Base-by-base conservation (phyloP, 2,113 vertebrate species). In the Nycticorax nycticorax region DNA sequence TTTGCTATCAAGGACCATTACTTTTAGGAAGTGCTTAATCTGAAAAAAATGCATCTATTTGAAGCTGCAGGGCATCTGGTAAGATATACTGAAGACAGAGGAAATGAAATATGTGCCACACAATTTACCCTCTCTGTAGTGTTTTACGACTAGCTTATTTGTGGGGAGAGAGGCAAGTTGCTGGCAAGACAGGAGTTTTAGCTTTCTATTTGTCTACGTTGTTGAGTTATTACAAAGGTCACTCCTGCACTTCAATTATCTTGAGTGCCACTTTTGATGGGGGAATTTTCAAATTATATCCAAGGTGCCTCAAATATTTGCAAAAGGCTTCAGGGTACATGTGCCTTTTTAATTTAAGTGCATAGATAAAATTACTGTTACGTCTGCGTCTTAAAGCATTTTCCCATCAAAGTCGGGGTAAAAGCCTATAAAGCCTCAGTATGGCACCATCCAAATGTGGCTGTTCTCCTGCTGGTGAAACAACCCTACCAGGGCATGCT, bases 21-120 rank as follows among this genome's bases (percentile, higher is more conserved):
- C 91, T 94, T 97, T 89, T 87, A 93, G 77, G 93, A 97, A 96
- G 92, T 95, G 71, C 86, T 91, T 92, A 95, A 95, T 85, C 77
- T 74, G 64, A 93, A 96, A 97, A 96, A 95, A 95, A 56, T 5
- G 21, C 71, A 80, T 94, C 69, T 93, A 73, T 79, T 86, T 80
- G 73, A 90, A 91, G 78, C 50, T 82, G 52, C 59, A 52, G 74
- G 60, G 63, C 50, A 28, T 86, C 86, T 67, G 35, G 59, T 75
- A 89, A 96, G 95, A 93, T 89, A 81, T 81, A 88, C 62, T 52
- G 78, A 81, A 93, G 55, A 92, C 73, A 93, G 84, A 88, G 59
- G 62, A 75, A 89, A 93, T 86, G 26, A 96, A 92, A 93, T 59
- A 82, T 30, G 53, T 84, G 73, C 73, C 85, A 93, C 87, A 94